These are phyloP conservation scores for Medauroidea extradentata DNA, from an alignment of 1,140 invertebrate species.

Conservation along the genomic window DNA sequence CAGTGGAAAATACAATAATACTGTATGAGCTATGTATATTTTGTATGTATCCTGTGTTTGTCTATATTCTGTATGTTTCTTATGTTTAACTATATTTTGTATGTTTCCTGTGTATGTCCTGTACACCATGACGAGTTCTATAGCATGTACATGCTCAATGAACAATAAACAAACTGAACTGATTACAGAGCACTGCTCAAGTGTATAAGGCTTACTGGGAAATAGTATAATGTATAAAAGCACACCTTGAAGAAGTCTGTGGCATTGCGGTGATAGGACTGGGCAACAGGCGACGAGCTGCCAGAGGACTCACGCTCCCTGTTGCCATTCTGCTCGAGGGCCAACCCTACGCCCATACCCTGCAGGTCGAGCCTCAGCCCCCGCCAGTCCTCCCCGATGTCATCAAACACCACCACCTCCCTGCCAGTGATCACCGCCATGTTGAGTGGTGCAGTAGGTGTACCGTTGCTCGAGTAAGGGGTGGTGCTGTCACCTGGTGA, in stretches of 20 bases:
- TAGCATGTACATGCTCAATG: too few relatives aligned
- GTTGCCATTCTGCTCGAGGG: conserved; percentile 27
- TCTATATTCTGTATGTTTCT: too few relatives aligned
- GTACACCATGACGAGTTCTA: too few relatives aligned
- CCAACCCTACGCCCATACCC: conserved; percentile 7
- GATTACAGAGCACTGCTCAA: too few relatives aligned
- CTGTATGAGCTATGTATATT: too few relatives aligned
- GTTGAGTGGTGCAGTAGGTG: conserved; percentile 3
- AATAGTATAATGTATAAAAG: too few relatives aligned
- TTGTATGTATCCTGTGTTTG: too few relatives aligned
- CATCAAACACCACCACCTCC: conserved; percentile 76
- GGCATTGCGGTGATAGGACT: conserved; percentile 24
- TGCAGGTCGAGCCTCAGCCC: conserved; percentile 44
- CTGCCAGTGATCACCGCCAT: conserved; percentile 53
- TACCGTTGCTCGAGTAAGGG: conserved; percentile 8
- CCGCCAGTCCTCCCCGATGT: conserved; percentile 68
- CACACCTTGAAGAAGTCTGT: conserved; percentile 51
- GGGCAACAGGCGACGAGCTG: conserved; percentile 21
- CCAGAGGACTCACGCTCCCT: conserved; percentile 26
- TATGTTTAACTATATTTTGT: too few relatives aligned
- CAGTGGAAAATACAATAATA: too few relatives aligned
- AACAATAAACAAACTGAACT: too few relatives aligned
- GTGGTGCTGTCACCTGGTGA: background rate
- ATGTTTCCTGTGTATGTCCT: too few relatives aligned
- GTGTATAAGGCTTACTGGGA: too few relatives aligned